Evolutionary conservation across 2,113 vertebrate genomes (phyloP).

Genomic region (Lynx canadensis): DNA sequence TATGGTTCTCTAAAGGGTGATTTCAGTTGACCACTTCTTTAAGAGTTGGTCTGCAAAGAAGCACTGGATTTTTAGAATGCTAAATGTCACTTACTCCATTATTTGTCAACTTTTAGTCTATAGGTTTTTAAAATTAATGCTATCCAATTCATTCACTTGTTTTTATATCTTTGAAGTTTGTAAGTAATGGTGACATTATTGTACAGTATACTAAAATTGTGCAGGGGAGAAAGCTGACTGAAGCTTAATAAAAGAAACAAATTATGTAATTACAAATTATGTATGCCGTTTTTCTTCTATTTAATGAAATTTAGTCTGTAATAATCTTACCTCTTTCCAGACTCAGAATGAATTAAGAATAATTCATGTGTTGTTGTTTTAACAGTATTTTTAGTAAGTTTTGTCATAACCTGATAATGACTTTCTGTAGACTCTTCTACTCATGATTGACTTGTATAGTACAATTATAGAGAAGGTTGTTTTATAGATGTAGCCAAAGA

Average conservation of each 20-base stretch:
- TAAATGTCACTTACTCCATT: neutral
- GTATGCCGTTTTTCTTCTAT: neutral
- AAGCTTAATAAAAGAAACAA: constrained; percentile 31
- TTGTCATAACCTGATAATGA: neutral
- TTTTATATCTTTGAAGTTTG: constrained; percentile 41
- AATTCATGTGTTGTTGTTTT: neutral
- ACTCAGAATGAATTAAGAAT: neutral
- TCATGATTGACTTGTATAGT: neutral
- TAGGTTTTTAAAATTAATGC: neutral
- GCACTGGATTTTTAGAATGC: neutral
- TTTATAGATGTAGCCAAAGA: neutral
- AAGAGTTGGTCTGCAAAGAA: neutral
- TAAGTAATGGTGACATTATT: neutral
- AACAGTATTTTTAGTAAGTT: neutral
- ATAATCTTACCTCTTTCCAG: neutral
- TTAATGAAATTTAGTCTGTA: constrained; percentile 14
- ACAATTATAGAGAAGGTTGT: neutral
- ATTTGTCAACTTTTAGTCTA: neutral
- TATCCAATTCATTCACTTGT: neutral
- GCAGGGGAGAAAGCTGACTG: neutral
- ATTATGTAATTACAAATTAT: neutral
- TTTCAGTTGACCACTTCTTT: neutral
- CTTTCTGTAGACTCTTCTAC: neutral
- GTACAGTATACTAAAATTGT: neutral
- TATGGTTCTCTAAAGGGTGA: neutral